phyloP scores from a whole-genome alignment of 2,888 invertebrate genomes.

The Alentia gelatinosa region DNA sequence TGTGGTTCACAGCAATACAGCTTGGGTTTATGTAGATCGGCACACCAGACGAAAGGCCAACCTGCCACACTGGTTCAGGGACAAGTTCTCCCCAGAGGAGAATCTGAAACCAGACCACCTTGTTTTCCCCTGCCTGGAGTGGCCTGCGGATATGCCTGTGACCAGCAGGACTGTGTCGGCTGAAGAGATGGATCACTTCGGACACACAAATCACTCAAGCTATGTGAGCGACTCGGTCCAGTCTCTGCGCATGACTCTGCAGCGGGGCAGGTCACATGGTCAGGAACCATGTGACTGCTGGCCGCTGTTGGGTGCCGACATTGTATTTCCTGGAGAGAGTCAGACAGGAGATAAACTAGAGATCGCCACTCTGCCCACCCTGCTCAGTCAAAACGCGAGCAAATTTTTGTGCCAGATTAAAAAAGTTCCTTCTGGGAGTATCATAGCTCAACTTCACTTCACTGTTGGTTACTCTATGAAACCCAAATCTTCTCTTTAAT shows the following conservation, averaged over 20 bases:
- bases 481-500: no score
- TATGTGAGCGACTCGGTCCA: not conserved
- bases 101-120: not conserved
- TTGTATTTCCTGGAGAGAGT: not conserved
- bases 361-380: not conserved
- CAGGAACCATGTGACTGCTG: not conserved
- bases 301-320: not conserved
- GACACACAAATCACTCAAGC: not conserved
- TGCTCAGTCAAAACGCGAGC: not conserved
- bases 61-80: conserved; percentile 25
- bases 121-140: not conserved
- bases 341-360: not conserved
- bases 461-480: not conserved
- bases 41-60: not conserved
- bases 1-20: not conserved
- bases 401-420: not conserved
- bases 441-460: not conserved
- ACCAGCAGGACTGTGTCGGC: not conserved
- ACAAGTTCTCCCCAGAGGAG: not conserved
- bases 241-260: not conserved
- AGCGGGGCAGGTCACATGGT: not conserved
- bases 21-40: not conserved
- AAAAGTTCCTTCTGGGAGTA: not conserved
- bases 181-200: not conserved
- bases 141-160: not conserved